A percentile compares a stretch with the other conserved stretches of the same genome.
Evolutionary conservation across 1,140 invertebrate species (phyloP).

Genomic region (Archegozetes longisetosus): DNA sequence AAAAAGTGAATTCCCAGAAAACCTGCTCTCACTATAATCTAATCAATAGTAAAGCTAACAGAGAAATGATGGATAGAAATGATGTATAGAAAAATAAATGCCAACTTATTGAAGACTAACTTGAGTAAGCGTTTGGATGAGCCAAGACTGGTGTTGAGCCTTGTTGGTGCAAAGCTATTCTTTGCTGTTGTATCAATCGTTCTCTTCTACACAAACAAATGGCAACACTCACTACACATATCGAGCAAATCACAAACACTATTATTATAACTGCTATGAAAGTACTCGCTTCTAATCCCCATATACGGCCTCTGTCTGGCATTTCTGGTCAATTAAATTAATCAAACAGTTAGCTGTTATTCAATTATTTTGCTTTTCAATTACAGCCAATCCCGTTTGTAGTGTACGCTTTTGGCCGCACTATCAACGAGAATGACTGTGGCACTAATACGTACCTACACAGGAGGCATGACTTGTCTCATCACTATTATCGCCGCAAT

Average conservation of each 20-base stretch:
- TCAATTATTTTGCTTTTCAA: too few relatives aligned
- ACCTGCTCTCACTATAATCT: too few relatives aligned
- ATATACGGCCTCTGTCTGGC: slow-evolving; percentile 47
- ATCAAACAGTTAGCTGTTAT: too few relatives aligned
- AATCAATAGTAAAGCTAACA: background rate
- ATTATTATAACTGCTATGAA: slow-evolving; percentile 51
- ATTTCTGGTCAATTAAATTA: too few relatives aligned
- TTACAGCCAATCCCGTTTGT: background rate
- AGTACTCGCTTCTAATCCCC: slow-evolving; percentile 54
- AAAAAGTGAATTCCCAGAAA: too few relatives aligned
- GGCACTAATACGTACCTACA: slow-evolving; percentile 45
- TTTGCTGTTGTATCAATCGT: slow-evolving; percentile 13
- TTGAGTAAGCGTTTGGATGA: slow-evolving; percentile 17
- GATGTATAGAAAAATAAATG: background rate
- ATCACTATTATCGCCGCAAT: slow-evolving; percentile 80
- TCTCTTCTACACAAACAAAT: slow-evolving; percentile 55
- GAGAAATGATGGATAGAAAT: background rate
- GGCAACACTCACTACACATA: slow-evolving; percentile 44
- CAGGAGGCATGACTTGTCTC: slow-evolving; percentile 57
- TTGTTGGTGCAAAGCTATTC: slow-evolving; percentile 2
- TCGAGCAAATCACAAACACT: slow-evolving; percentile 42
- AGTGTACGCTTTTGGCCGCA: too few relatives aligned
- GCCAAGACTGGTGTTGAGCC: slow-evolving; percentile 6
- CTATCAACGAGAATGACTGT: background rate
- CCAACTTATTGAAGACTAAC: slow-evolving; percentile 11